phyloP scores from a whole-genome alignment of 1,140 invertebrate genomes.

The Chironomus striatipennis region DNA sequence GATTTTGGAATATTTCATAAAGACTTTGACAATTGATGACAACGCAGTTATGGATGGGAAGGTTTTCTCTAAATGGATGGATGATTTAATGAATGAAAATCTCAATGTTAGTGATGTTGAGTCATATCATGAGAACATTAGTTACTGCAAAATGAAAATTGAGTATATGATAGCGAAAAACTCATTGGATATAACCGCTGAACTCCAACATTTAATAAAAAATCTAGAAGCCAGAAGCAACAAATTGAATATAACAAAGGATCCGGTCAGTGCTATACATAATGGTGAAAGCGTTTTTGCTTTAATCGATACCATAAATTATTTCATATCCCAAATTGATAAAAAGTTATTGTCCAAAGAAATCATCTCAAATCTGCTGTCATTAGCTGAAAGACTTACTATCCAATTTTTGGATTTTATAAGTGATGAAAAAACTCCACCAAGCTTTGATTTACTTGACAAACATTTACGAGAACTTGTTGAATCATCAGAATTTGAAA shows the following conservation, averaged over 20 bases:
- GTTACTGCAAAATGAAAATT: not conserved
- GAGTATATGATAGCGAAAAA: not conserved
- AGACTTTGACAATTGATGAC: not conserved
- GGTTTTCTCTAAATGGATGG: not conserved
- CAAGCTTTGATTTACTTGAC: not conserved
- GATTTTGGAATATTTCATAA: not conserved
- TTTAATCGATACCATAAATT: not conserved
- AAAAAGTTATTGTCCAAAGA: not conserved
- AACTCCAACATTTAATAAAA: not conserved
- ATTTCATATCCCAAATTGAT: not conserved
- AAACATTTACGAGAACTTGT: not conserved
- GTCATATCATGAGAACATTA: not conserved
- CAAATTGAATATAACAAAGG: not conserved
- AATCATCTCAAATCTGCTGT: no score
- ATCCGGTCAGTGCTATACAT: not conserved
- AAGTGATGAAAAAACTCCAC: not conserved
- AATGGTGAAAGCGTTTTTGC: not conserved
- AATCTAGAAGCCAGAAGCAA: not conserved
- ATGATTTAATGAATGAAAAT: not conserved
- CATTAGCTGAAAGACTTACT: not conserved
- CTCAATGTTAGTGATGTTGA: not conserved
- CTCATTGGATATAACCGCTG: not conserved
- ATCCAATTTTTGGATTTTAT: not conserved
- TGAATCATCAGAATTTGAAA: not conserved
- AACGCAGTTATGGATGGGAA: not conserved